Conservation (phyloP, 2,888 invertebrate species). For the Schizaphis graminum region DNA sequence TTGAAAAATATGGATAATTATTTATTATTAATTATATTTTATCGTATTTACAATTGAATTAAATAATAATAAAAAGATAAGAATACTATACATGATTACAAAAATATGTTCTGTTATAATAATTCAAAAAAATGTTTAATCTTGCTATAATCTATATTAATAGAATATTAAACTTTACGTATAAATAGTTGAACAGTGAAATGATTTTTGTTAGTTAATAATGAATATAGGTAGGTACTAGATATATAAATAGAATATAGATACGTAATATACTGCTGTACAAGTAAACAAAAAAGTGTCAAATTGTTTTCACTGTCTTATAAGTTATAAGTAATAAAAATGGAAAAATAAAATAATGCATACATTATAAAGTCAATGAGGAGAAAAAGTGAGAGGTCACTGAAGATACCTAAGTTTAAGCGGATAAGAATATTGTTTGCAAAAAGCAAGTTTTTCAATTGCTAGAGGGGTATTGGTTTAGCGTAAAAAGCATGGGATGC, state of each 20-base stretch:
- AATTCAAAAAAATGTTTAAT: neutral
- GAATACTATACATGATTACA: neutral
- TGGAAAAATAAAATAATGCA: neutral
- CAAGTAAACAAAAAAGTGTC: neutral
- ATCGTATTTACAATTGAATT: neutral
- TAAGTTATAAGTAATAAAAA: slow-evolving; percentile 6
- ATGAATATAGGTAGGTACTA: neutral
- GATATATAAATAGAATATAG: neutral
- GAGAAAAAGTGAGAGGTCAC: slow-evolving; percentile 12
- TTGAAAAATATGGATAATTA: neutral
- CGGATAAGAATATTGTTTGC: slow-evolving; percentile 42
- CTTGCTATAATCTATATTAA: neutral
- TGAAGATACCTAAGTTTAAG: slow-evolving; percentile 16
- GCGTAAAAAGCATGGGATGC: slow-evolving; percentile 26
- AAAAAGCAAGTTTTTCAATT: slow-evolving; percentile 39
- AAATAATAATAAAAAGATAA: neutral
- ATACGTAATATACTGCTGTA: neutral
- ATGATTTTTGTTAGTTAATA: neutral
- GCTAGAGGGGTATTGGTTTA: slow-evolving; percentile 45
- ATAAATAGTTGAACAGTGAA: neutral
- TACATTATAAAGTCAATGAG: neutral
- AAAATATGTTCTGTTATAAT: neutral
- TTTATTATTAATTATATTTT: neutral
- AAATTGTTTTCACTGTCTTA: neutral
- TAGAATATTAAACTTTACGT: neutral